Conservation (phyloP, 2,113 vertebrate species). For the Amia ocellicauda region DNA sequence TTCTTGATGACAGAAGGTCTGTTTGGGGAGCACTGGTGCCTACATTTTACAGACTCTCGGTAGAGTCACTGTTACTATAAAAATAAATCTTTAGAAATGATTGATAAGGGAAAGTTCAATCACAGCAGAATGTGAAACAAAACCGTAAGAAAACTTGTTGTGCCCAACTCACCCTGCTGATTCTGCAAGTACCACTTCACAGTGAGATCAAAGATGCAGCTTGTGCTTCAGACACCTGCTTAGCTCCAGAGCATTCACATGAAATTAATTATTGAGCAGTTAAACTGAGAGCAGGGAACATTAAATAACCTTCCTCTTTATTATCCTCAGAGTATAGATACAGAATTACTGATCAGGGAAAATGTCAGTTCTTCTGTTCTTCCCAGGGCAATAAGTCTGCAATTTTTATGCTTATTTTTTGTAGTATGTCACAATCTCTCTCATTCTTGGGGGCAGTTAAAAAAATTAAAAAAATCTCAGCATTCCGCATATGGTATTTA, state of each 20-base stretch:
- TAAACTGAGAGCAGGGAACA: background rate
- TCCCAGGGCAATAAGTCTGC: background rate
- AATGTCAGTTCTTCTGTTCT: constrained; percentile 10
- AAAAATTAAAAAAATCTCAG: too few species aligned
- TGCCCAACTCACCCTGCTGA: too few species aligned
- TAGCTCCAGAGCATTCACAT: constrained; percentile 8
- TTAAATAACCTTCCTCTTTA: background rate
- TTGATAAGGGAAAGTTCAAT: too few species aligned
- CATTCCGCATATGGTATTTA: background rate
- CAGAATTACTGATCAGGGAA: constrained; percentile 10
- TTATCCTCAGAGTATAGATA: constrained; percentile 4
- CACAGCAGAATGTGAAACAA: too few species aligned
- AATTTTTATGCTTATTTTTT: background rate
- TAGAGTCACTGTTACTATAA: too few species aligned
- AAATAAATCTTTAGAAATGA: too few species aligned
- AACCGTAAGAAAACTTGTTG: too few species aligned
- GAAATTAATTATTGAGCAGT: constrained; percentile 5
- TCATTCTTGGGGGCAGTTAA: background rate
- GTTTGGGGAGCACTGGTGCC: too few species aligned
- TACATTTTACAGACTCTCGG: too few species aligned
- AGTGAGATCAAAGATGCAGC: too few species aligned
- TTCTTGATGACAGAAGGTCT: too few species aligned
- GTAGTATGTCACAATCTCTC: background rate
- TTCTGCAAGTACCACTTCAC: too few species aligned
- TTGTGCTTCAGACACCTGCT: constrained; percentile 26